Conservation (phyloP, 2,888 invertebrate genomes). For the Himalopsyche tibetana region DNA sequence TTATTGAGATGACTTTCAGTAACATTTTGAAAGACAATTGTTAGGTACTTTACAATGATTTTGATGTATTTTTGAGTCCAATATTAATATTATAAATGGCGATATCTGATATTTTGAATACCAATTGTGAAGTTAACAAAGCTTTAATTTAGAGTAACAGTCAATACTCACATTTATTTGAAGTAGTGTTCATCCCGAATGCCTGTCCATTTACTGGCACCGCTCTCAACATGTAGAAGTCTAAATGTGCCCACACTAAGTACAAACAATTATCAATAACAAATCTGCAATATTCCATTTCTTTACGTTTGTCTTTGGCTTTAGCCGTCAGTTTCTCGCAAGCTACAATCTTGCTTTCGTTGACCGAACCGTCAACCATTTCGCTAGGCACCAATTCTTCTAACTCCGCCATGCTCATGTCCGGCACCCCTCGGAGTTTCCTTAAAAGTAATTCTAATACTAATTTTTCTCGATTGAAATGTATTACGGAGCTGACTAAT, state of each 20-base stretch:
- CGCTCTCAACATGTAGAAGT: constrained; percentile 82
- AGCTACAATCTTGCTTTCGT: constrained; percentile 66
- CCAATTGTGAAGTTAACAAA: background rate
- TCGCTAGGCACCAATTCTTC: constrained; percentile 73
- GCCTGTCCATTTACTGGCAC: constrained; percentile 71
- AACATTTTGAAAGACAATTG: too few relatives aligned
- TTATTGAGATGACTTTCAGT: too few relatives aligned
- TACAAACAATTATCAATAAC: constrained; percentile 85
- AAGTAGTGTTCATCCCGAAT: constrained; percentile 59
- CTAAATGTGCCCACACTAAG: constrained; percentile 86
- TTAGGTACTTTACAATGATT: too few relatives aligned
- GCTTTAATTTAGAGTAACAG: background rate
- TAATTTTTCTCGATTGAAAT: constrained; percentile 75
- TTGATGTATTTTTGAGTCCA: too few relatives aligned
- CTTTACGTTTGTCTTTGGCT: constrained; percentile 77
- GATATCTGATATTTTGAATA: too few relatives aligned
- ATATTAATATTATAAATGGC: too few relatives aligned
- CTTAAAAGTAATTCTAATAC: constrained; percentile 74
- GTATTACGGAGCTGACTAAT: constrained; percentile 76
- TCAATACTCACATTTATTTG: constrained; percentile 60
- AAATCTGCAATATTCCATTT: constrained; percentile 80
- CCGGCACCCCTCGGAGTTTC: constrained; percentile 74
- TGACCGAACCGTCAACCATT: constrained; percentile 66
- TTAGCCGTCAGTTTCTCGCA: constrained; percentile 74
- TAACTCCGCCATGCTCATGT: constrained; percentile 78